Conservation (phyloP, 2,888 invertebrate genomes). For the Nymphalis c-album region DNA sequence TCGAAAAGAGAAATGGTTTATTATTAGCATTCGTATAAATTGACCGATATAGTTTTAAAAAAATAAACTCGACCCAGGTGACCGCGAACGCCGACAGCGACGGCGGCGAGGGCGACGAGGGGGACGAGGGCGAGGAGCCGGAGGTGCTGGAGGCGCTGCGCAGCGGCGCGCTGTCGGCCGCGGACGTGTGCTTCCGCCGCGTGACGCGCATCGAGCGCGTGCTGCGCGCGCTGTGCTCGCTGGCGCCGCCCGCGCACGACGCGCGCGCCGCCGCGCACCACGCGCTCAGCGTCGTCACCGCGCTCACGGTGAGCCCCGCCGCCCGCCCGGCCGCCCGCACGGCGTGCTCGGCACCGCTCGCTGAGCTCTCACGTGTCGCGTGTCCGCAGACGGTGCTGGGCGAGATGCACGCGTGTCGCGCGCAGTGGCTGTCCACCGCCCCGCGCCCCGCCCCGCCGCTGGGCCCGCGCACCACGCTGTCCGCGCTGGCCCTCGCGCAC, state of each 20-base stretch:
- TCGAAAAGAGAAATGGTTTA: too few species aligned
- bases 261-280: slow-evolving; percentile 42
- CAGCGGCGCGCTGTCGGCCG: slow-evolving; percentile 58
- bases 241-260: slow-evolving; percentile 40
- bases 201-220: slow-evolving; percentile 54
- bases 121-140: slow-evolving; percentile 50
- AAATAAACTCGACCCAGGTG: slow-evolving; percentile 32
- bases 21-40: too few species aligned
- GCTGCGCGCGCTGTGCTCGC: slow-evolving; percentile 53
- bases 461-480: slow-evolving; percentile 49
- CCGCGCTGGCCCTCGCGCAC: slow-evolving; percentile 50
- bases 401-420: slow-evolving; percentile 84
- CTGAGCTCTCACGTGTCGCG: slow-evolving; percentile 15
- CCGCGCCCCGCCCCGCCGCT: slow-evolving; percentile 38
- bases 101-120: slow-evolving; percentile 42
- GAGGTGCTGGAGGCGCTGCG: slow-evolving; percentile 53
- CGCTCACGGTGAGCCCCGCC: slow-evolving; percentile 40
- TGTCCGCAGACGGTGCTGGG: slow-evolving; percentile 68
- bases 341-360: neutral
- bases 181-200: slow-evolving; percentile 68
- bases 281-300: slow-evolving; percentile 32
- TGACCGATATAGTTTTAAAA: too few species aligned
- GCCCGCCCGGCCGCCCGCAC: neutral
- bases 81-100: slow-evolving; percentile 46
- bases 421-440: slow-evolving; percentile 72